phyloP scores from a whole-genome alignment of 2,888 invertebrate species.

The Archips xylosteana region DNA sequence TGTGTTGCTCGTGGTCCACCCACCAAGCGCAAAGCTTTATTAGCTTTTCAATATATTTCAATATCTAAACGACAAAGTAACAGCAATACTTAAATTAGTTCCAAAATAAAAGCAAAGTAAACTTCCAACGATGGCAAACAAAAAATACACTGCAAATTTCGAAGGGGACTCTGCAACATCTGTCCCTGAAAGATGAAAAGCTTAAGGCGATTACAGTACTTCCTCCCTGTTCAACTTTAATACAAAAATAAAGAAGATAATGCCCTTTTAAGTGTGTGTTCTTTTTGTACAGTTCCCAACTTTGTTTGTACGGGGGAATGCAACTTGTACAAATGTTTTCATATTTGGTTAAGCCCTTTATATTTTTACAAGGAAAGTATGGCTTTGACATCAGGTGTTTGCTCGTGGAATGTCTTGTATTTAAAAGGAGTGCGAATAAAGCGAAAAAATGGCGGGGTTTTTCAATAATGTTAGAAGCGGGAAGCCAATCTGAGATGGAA shows the following conservation, averaged over 20 bases:
- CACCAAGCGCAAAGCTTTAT: too few relatives aligned
- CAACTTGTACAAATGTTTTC: slow-evolving; percentile 57
- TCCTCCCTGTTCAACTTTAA: slow-evolving; percentile 73
- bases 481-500: neutral
- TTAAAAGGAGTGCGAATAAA: slow-evolving; percentile 30
- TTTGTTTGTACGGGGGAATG: slow-evolving; percentile 44
- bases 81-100: slow-evolving; percentile 41
- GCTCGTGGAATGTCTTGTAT: slow-evolving; percentile 20
- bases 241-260: slow-evolving; percentile 80
- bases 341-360: slow-evolving; percentile 63
- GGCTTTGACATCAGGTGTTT: slow-evolving; percentile 43
- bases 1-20: too few relatives aligned
- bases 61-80: slow-evolving; percentile 4
- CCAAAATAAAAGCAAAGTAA: slow-evolving; percentile 44
- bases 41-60: neutral
- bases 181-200: slow-evolving; percentile 77
- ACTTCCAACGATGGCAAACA: slow-evolving; percentile 50
- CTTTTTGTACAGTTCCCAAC: slow-evolving; percentile 54
- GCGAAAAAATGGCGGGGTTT: slow-evolving; percentile 2
- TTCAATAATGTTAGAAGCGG: neutral
- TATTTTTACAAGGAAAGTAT: slow-evolving; percentile 48
- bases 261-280: slow-evolving; percentile 73
- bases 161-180: slow-evolving; percentile 65
- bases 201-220: slow-evolving; percentile 80
- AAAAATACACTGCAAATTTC: slow-evolving; percentile 53